Conservation (phyloP, 2,113 vertebrate genomes). For the Apaloderma vittatum region DNA sequence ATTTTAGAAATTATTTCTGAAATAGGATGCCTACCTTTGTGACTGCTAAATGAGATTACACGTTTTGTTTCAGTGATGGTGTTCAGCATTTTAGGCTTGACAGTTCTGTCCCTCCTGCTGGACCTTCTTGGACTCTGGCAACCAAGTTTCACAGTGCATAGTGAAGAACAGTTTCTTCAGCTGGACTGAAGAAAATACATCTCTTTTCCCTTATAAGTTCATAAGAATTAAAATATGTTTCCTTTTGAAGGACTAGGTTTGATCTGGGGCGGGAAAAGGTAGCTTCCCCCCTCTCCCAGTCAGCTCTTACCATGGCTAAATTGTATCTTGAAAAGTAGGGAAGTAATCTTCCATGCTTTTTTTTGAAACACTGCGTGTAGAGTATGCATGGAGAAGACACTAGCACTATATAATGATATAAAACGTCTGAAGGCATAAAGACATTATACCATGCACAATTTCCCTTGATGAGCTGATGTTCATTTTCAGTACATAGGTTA, state of each 20-base stretch:
- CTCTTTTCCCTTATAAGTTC: background rate
- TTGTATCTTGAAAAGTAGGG: background rate
- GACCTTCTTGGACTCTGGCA: background rate
- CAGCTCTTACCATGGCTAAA: background rate
- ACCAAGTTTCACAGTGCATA: background rate
- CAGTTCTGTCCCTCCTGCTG: background rate
- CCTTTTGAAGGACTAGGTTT: background rate
- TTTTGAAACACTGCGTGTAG: background rate
- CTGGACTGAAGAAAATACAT: background rate
- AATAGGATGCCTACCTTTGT: background rate
- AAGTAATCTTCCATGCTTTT: background rate
- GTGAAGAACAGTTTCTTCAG: background rate
- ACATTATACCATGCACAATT: background rate
- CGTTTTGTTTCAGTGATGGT: background rate
- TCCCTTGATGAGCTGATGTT: background rate
- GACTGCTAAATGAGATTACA: background rate
- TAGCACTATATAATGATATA: background rate
- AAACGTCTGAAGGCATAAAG: background rate
- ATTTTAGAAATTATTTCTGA: background rate
- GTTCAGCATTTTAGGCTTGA: background rate
- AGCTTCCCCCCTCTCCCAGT: background rate
- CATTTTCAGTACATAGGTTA: background rate
- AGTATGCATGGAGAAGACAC: background rate
- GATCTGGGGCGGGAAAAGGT: background rate
- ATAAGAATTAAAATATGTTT: background rate